Evolutionary conservation across 2,113 vertebrate species (phyloP).

Genomic region (human (Homo sapiens)): GRCh38 chr7:23908001-23908500

Average conservation of each 20-base stretch:
- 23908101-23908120: neutral
- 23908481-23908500: neutral
- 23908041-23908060: too few species aligned
- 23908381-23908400: neutral
- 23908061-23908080: too few species aligned
- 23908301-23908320: neutral
- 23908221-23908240: neutral
- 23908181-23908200: neutral
- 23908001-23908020: too few species aligned
- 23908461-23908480: neutral
- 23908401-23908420: neutral
- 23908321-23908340: neutral
- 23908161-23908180: neutral
- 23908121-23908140: neutral
- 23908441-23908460: neutral
- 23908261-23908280: neutral
- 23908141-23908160: neutral
- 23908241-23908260: neutral
- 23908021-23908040: too few species aligned
- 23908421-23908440: neutral
- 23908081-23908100: too few species aligned
- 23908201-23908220: neutral
- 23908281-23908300: constrained; percentile 9
- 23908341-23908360: neutral
- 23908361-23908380: neutral